A percentile compares a stretch with the other conserved stretches of the same genome.
Evolutionary conservation across 1,140 invertebrate genomes (phyloP).

Genomic region (Stegodyphus dumicola): DNA sequence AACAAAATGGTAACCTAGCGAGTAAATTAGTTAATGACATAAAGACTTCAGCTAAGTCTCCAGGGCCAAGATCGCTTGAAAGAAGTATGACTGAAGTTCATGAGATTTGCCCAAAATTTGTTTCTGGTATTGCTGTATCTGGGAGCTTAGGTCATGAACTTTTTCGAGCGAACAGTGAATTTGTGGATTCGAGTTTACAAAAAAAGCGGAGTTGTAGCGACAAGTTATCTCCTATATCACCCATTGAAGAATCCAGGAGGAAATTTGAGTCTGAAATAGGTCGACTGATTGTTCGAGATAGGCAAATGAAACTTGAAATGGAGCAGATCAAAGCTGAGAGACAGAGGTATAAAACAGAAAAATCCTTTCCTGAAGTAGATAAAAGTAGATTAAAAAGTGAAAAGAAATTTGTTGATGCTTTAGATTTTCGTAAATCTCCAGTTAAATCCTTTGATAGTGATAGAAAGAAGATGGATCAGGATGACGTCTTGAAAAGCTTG

Average conservation of each 20-base stretch:
- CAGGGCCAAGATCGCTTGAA: slow-evolving; percentile 33
- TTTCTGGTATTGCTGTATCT: slow-evolving; percentile 49
- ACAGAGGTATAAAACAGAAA: slow-evolving; percentile 14
- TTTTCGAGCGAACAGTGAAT: slow-evolving; percentile 29
- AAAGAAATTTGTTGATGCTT: slow-evolving; percentile 33
- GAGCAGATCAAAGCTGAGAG: slow-evolving; percentile 66
- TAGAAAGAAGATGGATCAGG: slow-evolving; percentile 8
- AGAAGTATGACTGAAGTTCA: slow-evolving; percentile 49
- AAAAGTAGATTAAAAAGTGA: slow-evolving; percentile 21
- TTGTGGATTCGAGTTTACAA: slow-evolving; percentile 14
- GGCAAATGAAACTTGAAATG: slow-evolving; percentile 71
- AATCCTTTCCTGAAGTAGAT: neutral
- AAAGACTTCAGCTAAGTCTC: slow-evolving; percentile 26
- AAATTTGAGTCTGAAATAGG: slow-evolving; percentile 73
- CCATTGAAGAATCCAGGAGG: slow-evolving; percentile 65
- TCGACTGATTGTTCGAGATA: slow-evolving; percentile 71
- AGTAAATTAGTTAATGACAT: neutral
- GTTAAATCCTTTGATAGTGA: slow-evolving; percentile 40
- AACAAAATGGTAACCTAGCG: neutral
- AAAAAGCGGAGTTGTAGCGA: slow-evolving; percentile 43
- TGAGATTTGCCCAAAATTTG: slow-evolving; percentile 53
- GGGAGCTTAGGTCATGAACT: slow-evolving; percentile 56
- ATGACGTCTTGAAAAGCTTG: slow-evolving; percentile 11
- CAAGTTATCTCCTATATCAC: slow-evolving; percentile 63
- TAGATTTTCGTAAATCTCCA: slow-evolving; percentile 31